Base-by-base conservation (phyloP, 2,797 vertebrate species). In the Eremophila alpestris region DNA sequence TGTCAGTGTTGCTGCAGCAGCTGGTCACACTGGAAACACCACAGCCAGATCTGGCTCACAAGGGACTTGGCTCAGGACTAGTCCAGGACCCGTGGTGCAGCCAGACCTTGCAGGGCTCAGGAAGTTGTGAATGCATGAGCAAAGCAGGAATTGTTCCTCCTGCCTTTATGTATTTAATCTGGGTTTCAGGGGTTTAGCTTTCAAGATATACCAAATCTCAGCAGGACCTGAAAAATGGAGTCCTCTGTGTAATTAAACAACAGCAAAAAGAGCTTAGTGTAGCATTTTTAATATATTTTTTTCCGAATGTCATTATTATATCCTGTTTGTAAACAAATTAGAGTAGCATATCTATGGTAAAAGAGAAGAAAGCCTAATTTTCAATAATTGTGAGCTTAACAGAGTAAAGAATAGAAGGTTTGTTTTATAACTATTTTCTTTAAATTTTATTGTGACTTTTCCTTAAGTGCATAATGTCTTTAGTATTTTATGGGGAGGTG, bases 361-460 rank as follows among this genome's bases (percentile, higher is more conserved):
- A 70, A 78, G 26, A 90, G 24, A 90, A 60, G 19, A 81, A 91
- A 76, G 38, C 13, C 62, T 83, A 10, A 54, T 93, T 94, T 89
- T 96, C 38, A 84, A 34, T 89, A 79, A 73, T 19, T 12, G 8
- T 29, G 58, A 89, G 34, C 20, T 48, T 78, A 76, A 63, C 9
- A 71, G 29, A 73, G 22, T 40, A 40, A 75, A 78, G 29, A 81
- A 67, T 8, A 70, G 65, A 55, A 73, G 24, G 29, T 7, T 83
- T 63, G 10, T 70, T 89, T 88, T 69, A 36, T 23, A 65, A 90
- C 76, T 69, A 73, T 81, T 91, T 94, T 94, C 38, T 84, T 90
- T 69, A 64, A n/a, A 86, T 15, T 74, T 91, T 69, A 64, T 18
- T 79, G 49, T 34, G 52, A 54, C 27, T 58, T 83, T 90, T 87